phyloP scores from a whole-genome alignment of 2,113 vertebrate genomes.

The Bubo bubo region DNA sequence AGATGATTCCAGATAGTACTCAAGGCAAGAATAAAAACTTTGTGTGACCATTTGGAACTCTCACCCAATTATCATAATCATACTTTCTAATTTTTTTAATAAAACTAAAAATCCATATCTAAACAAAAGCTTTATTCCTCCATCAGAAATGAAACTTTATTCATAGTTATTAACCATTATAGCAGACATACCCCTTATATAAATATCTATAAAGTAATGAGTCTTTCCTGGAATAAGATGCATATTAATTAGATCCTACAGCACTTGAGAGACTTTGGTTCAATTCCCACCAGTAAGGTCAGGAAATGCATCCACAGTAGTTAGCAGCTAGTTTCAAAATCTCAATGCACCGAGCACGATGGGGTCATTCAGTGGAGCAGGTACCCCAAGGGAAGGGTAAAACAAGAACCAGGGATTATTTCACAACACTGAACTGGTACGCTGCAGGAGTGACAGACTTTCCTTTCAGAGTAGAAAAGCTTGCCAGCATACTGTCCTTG shows the following conservation, averaged over 20 bases:
- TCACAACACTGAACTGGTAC: constrained; percentile 50
- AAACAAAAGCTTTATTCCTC: constrained; percentile 63
- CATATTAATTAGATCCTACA: constrained; percentile 81
- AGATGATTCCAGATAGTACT: neutral
- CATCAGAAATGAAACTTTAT: constrained; percentile 63
- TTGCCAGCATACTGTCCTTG: constrained; percentile 19
- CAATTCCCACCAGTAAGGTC: constrained; percentile 80
- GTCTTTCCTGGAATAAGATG: constrained; percentile 79
- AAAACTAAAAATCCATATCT: constrained; percentile 68
- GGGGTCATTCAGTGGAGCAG: constrained; percentile 71
- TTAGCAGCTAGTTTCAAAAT: constrained; percentile 78
- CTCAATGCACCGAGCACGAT: constrained; percentile 70
- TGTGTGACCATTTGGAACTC: constrained; percentile 3
- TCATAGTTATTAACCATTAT: constrained; percentile 71
- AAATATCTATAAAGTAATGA: constrained; percentile 78
- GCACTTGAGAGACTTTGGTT: constrained; percentile 79
- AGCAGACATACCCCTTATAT: constrained; percentile 66
- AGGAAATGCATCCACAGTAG: constrained; percentile 77
- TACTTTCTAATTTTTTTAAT: constrained; percentile 52
- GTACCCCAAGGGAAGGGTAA: constrained; percentile 72
- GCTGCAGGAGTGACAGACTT: constrained; percentile 49
- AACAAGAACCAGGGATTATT: constrained; percentile 71
- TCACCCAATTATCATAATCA: constrained; percentile 51
- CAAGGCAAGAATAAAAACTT: constrained; percentile 35
- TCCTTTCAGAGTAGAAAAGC: constrained; percentile 45